A percentile compares a stretch with the other conserved stretches of the same genome.
Evolutionary conservation across 1,140 invertebrate species (phyloP).

Genomic region (Andricus grossulariae): DNA sequence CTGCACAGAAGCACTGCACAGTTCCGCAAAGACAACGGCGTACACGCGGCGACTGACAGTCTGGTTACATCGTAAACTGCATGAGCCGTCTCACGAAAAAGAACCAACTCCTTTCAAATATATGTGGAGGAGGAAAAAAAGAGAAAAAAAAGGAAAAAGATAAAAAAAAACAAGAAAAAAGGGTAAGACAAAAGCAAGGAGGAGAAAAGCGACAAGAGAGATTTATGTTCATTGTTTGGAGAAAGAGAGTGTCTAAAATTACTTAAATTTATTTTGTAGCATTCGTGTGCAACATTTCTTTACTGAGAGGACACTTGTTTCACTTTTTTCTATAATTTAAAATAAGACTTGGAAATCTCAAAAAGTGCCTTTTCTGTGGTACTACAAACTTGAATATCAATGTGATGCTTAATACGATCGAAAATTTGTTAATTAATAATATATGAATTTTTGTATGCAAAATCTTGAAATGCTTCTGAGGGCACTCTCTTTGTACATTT

Average conservation of each 20-base stretch:
- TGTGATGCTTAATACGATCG: no score
- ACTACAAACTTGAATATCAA: no score
- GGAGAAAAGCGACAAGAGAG: slow-evolving; percentile 19
- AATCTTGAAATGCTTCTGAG: no score
- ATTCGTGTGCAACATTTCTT: no score
- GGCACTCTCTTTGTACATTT: no score
- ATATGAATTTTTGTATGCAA: no score
- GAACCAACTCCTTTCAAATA: slow-evolving; percentile 30
- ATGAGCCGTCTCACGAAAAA: slow-evolving; percentile 20
- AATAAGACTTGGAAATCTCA: no score
- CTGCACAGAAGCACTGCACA: slow-evolving; percentile 38
- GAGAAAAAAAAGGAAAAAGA: not conserved
- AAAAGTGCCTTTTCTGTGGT: no score
- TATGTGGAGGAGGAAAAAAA: not conserved
- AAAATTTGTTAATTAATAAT: no score
- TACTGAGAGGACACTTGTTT: no score
- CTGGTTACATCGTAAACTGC: slow-evolving; percentile 44
- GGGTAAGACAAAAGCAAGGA: not conserved
- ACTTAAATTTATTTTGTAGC: slow-evolving; percentile 1
- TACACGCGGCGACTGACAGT: slow-evolving; percentile 51
- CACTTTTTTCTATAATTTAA: no score
- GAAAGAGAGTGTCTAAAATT: slow-evolving; percentile 29
- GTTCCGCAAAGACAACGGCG: slow-evolving; percentile 38
- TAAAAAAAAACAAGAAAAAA: not conserved
- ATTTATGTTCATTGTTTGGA: slow-evolving; percentile 21